Conservation (phyloP, 1,140 invertebrate species). For the Pygmarrhopalites habei region DNA sequence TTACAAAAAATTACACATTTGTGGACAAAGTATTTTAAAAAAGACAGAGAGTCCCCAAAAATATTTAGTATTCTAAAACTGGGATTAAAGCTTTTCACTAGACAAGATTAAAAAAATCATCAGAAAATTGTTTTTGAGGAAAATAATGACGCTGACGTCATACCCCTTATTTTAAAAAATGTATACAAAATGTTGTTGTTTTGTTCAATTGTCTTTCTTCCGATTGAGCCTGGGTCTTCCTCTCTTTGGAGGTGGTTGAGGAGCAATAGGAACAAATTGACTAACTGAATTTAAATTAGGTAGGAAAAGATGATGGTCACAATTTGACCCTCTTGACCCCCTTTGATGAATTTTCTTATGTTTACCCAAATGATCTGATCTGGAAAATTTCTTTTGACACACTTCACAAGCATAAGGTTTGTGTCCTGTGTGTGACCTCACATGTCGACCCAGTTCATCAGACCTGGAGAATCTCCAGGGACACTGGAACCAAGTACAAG, state of each 20-base stretch:
- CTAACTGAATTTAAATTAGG: neutral
- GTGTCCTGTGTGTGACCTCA: conserved; percentile 70
- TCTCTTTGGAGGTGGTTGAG: conserved; percentile 15
- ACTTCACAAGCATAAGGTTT: conserved; percentile 79
- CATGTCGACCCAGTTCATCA: conserved; percentile 73
- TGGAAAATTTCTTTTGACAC: conserved; percentile 76
- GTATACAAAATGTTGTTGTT: no score
- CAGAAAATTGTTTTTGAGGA: no score
- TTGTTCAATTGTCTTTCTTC: neutral
- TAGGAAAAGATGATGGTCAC: neutral
- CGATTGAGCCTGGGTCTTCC: conserved; percentile 12
- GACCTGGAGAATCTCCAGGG: conserved; percentile 88
- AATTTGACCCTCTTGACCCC: neutral
- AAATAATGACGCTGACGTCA: no score
- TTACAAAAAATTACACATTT: no score
- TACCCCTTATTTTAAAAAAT: no score
- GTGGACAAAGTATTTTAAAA: no score
- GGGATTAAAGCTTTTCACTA: no score
- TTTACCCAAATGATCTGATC: conserved; percentile 84
- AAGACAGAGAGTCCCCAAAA: no score
- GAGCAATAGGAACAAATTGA: neutral
- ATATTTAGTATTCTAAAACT: no score
- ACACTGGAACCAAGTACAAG: conserved; percentile 84
- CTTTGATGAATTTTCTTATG: conserved; percentile 70
- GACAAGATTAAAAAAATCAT: no score